Percentiles rank a stretch among this genome's conserved stretches.
Conservation (phyloP, 2,888 invertebrate species). For the Piscicola geometra region DNA sequence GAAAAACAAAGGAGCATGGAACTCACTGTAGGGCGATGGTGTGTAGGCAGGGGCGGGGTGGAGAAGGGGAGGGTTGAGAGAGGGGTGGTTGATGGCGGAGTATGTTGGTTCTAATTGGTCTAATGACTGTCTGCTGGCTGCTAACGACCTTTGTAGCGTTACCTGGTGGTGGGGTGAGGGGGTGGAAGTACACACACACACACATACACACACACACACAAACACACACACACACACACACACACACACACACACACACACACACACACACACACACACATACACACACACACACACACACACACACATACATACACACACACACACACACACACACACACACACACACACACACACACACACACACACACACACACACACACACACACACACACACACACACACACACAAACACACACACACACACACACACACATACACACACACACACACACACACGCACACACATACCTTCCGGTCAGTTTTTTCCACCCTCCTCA, state of each 20-base stretch:
- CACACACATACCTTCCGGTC: constrained; percentile 66
- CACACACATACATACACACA: constrained; percentile 19
- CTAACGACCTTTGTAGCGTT: no score
- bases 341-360: constrained; percentile 17
- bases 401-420: constrained; percentile 3
- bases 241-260: constrained; percentile 15
- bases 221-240: constrained; percentile 15
- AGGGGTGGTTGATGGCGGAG: no score
- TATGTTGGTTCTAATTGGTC: no score
- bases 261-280: constrained; percentile 27
- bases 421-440: constrained; percentile 11
- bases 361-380: constrained; percentile 11
- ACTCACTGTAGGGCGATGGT: no score
- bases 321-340: constrained; percentile 21
- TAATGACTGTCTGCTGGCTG: no score
- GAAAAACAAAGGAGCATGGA: no score
- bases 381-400: constrained; percentile 9
- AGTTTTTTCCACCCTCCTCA: constrained; percentile 77
- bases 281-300: constrained; percentile 30
- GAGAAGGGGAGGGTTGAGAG: no score
- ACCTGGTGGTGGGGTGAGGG: no score
- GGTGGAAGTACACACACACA: neutral
- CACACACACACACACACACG: neutral
- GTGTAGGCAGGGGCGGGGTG: no score
- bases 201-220: constrained; percentile 15